Percentiles rank a stretch among this genome's conserved stretches.
Conservation (phyloP, 2,888 invertebrate genomes). For the Alentia gelatinosa region DNA sequence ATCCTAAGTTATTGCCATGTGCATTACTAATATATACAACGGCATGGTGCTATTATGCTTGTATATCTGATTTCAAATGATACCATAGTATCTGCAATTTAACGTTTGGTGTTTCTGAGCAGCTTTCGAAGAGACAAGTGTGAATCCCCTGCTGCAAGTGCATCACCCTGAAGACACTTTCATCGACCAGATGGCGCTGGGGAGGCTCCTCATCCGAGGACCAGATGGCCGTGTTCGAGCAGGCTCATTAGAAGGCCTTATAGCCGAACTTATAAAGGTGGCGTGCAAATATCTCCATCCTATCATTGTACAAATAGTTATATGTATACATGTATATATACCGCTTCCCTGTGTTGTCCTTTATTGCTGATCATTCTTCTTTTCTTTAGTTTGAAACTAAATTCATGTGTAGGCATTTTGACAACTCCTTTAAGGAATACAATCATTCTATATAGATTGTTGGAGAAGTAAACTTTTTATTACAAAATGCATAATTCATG, state of each 20-base stretch:
- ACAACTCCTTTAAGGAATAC: no score
- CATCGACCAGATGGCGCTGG: constrained; percentile 82
- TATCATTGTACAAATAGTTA: no score
- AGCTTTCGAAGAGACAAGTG: constrained; percentile 74
- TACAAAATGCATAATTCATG: no score
- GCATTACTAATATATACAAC: no score
- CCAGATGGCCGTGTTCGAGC: constrained; percentile 81
- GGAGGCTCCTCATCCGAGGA: constrained; percentile 79
- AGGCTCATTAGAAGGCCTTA: constrained; percentile 83
- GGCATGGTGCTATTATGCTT: not conserved
- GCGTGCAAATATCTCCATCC: not conserved
- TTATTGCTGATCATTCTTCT: no score
- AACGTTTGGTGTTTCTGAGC: constrained; percentile 56
- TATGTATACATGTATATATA: no score
- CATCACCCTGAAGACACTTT: constrained; percentile 82
- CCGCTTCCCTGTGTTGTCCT: not conserved
- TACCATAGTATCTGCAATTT: not conserved
- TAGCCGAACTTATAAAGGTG: constrained; percentile 82
- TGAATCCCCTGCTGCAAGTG: constrained; percentile 74
- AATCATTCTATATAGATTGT: no score
- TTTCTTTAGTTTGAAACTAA: no score
- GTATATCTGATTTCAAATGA: not conserved
- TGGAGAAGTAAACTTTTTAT: no score
- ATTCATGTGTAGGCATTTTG: no score
- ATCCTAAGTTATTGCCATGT: no score